Evolutionary conservation across 2,888 invertebrate genomes (phyloP), one percentile per base, ranked within the genome.

Genomic region (Kuschelorhynchus macadamiae): DNA sequence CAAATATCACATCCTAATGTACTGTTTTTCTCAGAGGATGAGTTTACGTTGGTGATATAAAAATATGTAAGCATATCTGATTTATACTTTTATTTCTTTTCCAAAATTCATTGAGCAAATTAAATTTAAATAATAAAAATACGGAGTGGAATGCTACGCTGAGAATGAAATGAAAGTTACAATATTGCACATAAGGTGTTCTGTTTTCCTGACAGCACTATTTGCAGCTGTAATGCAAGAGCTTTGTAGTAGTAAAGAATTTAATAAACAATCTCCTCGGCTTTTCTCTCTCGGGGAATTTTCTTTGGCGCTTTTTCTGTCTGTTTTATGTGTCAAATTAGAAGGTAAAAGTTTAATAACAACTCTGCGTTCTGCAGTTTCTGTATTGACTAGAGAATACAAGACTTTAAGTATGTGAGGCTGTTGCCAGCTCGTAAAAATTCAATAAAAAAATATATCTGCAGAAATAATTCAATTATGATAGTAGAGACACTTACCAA

Each of bases 231-330:
- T 55, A 42, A 55, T 30, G 42, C 55, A 53, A 52, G 46, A 53
- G 62, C 55, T 53, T 62, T 55, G 55, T 33, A 46, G 53, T 62
- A 53, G 62, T 52, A 62, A 62, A 62, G 53, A 62, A 62, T 62
- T 62, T 62, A 62, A 62, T 62, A 62, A 62, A 62, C 62, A 62
- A 62, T 53, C 42, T 41, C n/a, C 53, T 21, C 33, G 33, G 46
- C 62, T 55, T 46, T 44, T 52, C 62, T 42, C 44, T 47, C 16
- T 12, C 39, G 11, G 47, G 44, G 36, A 53, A 33, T 46, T 62
- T 36, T 46, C 25, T 18, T 16, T 17, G 21, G 12, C 32, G 49
- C 60, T 16, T 60, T 60, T 62, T 47, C 50, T 46, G 53, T 44
- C 53, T 44, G 42, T 61, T 55, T 30, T 52, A 53, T 53, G 33